Conservation (phyloP, 2,797 vertebrate species). For the Coregonus sp. region DNA sequence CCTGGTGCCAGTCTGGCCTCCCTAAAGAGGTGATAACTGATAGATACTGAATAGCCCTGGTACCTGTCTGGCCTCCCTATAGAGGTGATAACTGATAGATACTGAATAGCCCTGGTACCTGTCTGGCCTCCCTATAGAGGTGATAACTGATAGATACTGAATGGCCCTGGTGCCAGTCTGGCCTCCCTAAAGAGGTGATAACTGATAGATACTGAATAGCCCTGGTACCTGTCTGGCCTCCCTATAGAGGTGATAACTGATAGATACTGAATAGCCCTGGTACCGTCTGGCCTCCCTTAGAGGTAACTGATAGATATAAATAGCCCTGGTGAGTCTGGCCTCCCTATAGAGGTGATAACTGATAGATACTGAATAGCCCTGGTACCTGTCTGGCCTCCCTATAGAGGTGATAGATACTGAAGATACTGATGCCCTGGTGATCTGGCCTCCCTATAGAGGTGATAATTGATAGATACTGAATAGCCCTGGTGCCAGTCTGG, state of each 20-base stretch:
- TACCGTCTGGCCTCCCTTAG: background rate
- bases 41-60: background rate
- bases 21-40: background rate
- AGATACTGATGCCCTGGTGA: too few relatives aligned
- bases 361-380: background rate
- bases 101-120: too few relatives aligned
- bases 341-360: background rate
- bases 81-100: background rate
- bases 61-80: background rate
- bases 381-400: background rate
- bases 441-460: too few relatives aligned
- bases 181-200: background rate
- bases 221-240: too few relatives aligned
- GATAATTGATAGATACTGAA: too few relatives aligned
- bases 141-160: background rate
- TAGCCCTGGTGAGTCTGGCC: too few relatives aligned
- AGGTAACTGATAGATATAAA: background rate
- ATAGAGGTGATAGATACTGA: background rate
- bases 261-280: background rate
- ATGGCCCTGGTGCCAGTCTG: too few relatives aligned
- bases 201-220: background rate
- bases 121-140: background rate
- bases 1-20: too few relatives aligned
- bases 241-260: background rate
- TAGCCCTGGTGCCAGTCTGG: background rate